A percentile compares a stretch with the other conserved stretches of the same genome.
Conservation (phyloP, 2,113 vertebrate species). For the Pholis gunnellus region DNA sequence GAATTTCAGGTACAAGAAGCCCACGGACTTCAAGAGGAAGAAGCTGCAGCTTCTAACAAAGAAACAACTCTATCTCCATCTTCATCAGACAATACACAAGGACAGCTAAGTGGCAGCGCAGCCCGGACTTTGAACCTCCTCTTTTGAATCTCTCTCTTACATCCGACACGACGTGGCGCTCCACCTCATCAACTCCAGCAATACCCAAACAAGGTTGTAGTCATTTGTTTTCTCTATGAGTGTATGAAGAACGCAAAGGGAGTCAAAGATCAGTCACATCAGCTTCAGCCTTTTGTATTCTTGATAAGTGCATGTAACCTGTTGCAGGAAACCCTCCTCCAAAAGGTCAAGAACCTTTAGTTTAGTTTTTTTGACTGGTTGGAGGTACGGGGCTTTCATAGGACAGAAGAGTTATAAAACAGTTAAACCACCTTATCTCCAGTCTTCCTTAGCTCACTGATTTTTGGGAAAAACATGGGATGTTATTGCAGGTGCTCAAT, state of each 20-base stretch:
- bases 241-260: conserved; percentile 35
- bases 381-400: background rate
- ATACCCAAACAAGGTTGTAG: conserved; percentile 44
- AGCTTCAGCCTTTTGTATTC: conserved; percentile 21
- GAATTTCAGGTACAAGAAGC: conserved; percentile 95
- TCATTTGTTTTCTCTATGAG: background rate
- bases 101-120: conserved; percentile 84
- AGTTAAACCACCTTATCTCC: conserved; percentile 9
- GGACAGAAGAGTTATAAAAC: background rate
- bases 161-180: conserved; percentile 40
- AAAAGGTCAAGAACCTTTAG: background rate
- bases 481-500: conserved; percentile 20
- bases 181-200: conserved; percentile 67
- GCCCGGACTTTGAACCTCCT: conserved; percentile 17
- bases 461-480: conserved; percentile 1
- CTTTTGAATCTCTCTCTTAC: conserved; percentile 10
- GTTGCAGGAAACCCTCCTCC: conserved; percentile 14
- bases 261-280: conserved; percentile 32
- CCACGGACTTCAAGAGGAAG: conserved; percentile 99
- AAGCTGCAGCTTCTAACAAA: conserved; percentile 97
- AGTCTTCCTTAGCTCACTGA: conserved; percentile 58
- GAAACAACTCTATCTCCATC: conserved; percentile 99
- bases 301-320: conserved; percentile 1
- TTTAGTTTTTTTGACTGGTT: background rate
- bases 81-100: conserved; percentile 96